Conservation (phyloP, 30 jellyfish, hydroid and myxozoan species). For the Chironex yamaguchii region DNA sequence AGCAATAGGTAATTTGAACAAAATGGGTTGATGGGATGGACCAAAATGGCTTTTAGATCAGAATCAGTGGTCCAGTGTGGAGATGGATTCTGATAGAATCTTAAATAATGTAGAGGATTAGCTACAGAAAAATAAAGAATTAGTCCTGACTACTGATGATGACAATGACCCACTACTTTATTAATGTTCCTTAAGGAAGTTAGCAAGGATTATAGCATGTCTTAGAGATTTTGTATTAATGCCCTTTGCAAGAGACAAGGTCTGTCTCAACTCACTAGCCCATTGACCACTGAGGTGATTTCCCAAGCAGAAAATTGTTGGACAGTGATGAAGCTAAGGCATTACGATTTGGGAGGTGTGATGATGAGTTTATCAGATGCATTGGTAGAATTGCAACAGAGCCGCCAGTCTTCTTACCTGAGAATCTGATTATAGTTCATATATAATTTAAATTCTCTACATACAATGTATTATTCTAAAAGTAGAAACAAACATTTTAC, state of each 20-base stretch:
- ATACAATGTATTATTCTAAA: no score
- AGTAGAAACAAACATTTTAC: no score
- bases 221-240: conserved; percentile 3
- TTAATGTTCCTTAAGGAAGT: background rate
- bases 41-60: conserved; percentile 38
- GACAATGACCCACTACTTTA: background rate
- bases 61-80: conserved; percentile 22
- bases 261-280: conserved; percentile 19
- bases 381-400: conserved; percentile 38
- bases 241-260: no score
- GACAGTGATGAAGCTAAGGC: conserved; percentile 9
- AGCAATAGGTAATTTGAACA: background rate
- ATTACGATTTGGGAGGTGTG: background rate
- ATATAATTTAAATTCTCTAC: no score
- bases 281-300: conserved; percentile 42
- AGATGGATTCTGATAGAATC: background rate
- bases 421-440: no score
- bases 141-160: background rate
- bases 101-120: background rate
- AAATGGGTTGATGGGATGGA: conserved; percentile 39
- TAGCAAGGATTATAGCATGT: conserved; percentile 15
- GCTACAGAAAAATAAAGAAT: background rate
- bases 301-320: background rate
- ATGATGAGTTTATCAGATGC: conserved; percentile 18
- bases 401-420: conserved; percentile 17